Conservation (phyloP, 2,888 invertebrate genomes). For the Drosophila affinis region DNA sequence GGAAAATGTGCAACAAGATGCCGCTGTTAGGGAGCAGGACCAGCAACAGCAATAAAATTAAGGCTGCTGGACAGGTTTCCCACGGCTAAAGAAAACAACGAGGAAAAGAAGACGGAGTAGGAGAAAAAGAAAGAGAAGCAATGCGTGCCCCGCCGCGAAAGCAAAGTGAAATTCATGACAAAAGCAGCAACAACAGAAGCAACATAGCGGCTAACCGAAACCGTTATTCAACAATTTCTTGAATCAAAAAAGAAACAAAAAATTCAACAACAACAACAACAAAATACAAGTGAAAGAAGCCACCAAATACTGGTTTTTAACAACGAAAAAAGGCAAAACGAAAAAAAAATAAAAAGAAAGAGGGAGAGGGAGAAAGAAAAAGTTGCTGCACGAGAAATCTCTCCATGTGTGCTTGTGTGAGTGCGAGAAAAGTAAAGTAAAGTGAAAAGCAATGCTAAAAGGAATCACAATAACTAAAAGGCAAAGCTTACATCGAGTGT, state of each 20-base stretch:
- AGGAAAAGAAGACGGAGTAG: slow-evolving; percentile 35
- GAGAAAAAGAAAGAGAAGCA: slow-evolving; percentile 42
- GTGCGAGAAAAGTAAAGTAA: slow-evolving; percentile 47
- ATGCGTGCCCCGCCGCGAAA: slow-evolving; percentile 61
- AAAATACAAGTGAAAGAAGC: slow-evolving; percentile 69
- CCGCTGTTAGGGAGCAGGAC: slow-evolving; percentile 21
- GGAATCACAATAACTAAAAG: slow-evolving; percentile 47
- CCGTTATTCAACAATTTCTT: slow-evolving; percentile 75
- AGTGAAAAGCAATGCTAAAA: slow-evolving; percentile 69
- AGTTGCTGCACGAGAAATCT: slow-evolving; percentile 68
- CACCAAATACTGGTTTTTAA: slow-evolving; percentile 72
- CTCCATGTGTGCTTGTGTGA: slow-evolving; percentile 28
- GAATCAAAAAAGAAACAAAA: slow-evolving; percentile 42
- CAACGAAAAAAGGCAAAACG: slow-evolving; percentile 47
- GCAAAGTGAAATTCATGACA: slow-evolving; percentile 76
- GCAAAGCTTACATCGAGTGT: slow-evolving; percentile 22
- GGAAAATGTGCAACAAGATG: slow-evolving; percentile 40
- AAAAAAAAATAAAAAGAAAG: slow-evolving; percentile 52
- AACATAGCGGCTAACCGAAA: slow-evolving; percentile 65
- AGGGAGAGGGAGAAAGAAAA: slow-evolving; percentile 59
- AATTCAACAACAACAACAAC: slow-evolving; percentile 6
- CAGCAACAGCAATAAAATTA: slow-evolving; percentile 40
- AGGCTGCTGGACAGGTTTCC: slow-evolving; percentile 68
- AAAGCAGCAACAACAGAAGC: slow-evolving; percentile 46
- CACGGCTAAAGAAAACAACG: slow-evolving; percentile 46